Evolutionary conservation across 1,140 invertebrate genomes (phyloP), one percentile per base, ranked within the genome.

Genomic region (Diplogasteroides magnus): DNA sequence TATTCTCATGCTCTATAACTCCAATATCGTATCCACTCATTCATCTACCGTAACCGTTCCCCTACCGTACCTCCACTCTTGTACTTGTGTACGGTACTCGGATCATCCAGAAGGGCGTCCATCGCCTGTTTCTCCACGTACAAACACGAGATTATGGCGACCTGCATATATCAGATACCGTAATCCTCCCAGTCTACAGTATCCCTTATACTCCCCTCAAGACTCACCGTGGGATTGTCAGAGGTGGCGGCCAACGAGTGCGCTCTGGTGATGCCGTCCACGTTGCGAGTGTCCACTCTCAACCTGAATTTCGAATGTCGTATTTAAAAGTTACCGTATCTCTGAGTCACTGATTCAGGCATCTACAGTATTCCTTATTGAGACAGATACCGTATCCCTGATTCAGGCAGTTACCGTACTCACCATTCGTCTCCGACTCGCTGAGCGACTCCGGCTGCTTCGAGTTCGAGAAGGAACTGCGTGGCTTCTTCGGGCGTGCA

Each of bases 91-190:
- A 94, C 97, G 0, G 95, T 98, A 83, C 96, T 93, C 85, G 96
- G 95, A 80, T 97, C 93, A 82, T 94, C 92, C 83, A 98, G 94
- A 91, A 98, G 94, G 0, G 94, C 90, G 85, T 98, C 96, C 0
- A 98, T 93, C 15, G 95, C 95, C 67, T 97, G 85, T 84, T 98
- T 98, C 84, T 98, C 96, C 79, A 92, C 94, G 84, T 96, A 98
- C 79, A 96, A 90, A 15, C 93, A 92, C 3, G 95, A 97, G 64
- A 98, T 96, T 67, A 98, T 93, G 28, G 95, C 96, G 82, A 98
- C 95, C 1, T 48, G 19, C 37, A 48, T 11, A 48, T 48, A 48
- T 48, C 37, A 48, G 19, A 11, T 11, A 48, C 37, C 37, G 19
- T 6, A 48, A 11, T 48, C n/a, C n/a, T n/a, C n/a, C n/a, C n/a